A percentile compares a stretch with the other conserved stretches of the same genome.
Conservation (phyloP, 2,888 invertebrate species). For the Scaptomyza cyrtandrae region DNA sequence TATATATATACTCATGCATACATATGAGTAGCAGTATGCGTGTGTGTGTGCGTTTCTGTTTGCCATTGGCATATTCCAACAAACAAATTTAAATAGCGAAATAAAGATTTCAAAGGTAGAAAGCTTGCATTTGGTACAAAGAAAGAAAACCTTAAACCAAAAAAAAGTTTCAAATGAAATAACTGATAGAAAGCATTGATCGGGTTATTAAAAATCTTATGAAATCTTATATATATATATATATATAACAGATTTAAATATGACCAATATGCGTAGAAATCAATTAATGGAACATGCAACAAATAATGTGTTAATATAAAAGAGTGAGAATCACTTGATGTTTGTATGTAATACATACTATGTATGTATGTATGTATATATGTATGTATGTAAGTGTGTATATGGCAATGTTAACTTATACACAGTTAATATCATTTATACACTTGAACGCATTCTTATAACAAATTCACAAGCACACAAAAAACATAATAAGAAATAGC, state of each 20-base stretch:
- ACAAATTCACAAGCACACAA: slow-evolving; percentile 1
- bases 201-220: too few species aligned
- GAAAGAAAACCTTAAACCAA: too few species aligned
- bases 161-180: too few species aligned
- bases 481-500: neutral
- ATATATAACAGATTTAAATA: too few species aligned
- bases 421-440: slow-evolving; percentile 60
- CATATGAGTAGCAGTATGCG: slow-evolving; percentile 3
- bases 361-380: too few species aligned
- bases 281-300: slow-evolving; percentile 14
- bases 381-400: too few species aligned
- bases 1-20: slow-evolving; percentile 19
- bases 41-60: slow-evolving; percentile 22
- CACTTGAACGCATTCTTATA: slow-evolving; percentile 66
- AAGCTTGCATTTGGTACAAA: too few species aligned
- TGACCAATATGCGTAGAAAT: neutral
- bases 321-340: slow-evolving; percentile 11
- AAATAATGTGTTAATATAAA: slow-evolving; percentile 10
- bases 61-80: slow-evolving; percentile 38
- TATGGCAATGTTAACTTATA: slow-evolving; percentile 2
- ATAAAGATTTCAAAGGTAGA: neutral
- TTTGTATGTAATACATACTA: slow-evolving; percentile 32
- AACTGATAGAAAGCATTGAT: too few species aligned
- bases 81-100: slow-evolving; percentile 20
- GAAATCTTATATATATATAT: too few species aligned